Evolutionary conservation across 2,888 invertebrate genomes (phyloP), one percentile per base, ranked within the genome.

Genomic region (Adela reaumurella): DNA sequence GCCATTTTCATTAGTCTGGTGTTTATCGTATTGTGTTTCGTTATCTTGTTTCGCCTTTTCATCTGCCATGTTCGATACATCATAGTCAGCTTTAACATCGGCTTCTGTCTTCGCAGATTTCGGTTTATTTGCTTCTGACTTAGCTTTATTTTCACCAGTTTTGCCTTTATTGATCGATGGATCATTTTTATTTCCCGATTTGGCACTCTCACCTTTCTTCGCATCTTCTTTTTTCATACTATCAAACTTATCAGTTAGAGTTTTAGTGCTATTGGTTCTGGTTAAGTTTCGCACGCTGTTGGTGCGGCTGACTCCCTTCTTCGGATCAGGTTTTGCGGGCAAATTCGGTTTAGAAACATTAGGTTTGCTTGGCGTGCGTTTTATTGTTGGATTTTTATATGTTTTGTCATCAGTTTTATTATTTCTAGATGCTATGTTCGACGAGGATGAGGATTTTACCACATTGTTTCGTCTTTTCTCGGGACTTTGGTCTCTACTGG

Each of bases 11-110:
- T 63, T 58, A 49, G 47, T 16, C 28, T 50, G 52, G 6, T 60
- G 16, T 49, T 74, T 77, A 51, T 80, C 79, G 53, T 72, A 77
- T 57, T 80, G 80, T 0, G 80, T 79, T 57, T 74, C 72, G 52
- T 66, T 77, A 51, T 80, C 80, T 58, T 77, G 74, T 53, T 60
- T 77, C 18, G 54, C 55, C 19, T 69, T 59, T 54, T 66, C 67
- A n/a, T 70, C 69, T 29, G 46, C 41, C 19, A 56, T 59, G 41
- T 64, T n/a, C n/a, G n/a, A n/a, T n/a, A n/a, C n/a, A n/a, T n/a
- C n/a, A n/a, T n/a, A n/a, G n/a, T n/a, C n/a, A n/a, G n/a, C n/a
- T n/a, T n/a, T n/a, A n/a, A n/a, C n/a, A n/a, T n/a, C n/a, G n/a
- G n/a, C 63, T 14, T 61, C 61, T 18, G 62, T 11, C 35, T 17